These are phyloP conservation scores for Paracanthobrama guichenoti DNA, from an alignment of 2,113 vertebrate genomes.

Conservation along the genomic window DNA sequence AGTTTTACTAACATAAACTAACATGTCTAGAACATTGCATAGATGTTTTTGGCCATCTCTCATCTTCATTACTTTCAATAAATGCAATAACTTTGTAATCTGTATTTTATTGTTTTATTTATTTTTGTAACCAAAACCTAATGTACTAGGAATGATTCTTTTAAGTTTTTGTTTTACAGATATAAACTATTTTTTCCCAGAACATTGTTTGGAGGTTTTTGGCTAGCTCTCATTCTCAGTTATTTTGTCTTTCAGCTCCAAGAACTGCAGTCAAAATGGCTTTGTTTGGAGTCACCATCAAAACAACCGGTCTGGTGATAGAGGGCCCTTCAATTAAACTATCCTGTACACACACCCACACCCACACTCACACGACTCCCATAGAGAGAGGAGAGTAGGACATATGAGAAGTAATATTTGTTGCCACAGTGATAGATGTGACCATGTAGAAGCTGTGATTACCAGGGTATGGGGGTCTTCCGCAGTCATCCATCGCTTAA, in stretches of 20 bases:
- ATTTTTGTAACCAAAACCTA: not conserved
- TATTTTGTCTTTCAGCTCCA: slow-evolving; percentile 58
- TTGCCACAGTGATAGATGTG: slow-evolving; percentile 71
- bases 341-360: slow-evolving; percentile 45
- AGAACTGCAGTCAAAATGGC: slow-evolving; percentile 73
- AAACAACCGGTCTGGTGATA: slow-evolving; percentile 71
- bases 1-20: too few relatives aligned
- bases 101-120: too few relatives aligned
- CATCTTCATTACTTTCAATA: not conserved
- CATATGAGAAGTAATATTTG: slow-evolving; percentile 72
- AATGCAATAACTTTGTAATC: not conserved
- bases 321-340: slow-evolving; percentile 71
- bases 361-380: not conserved
- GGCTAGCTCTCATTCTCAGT: slow-evolving; percentile 25
- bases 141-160: not conserved
- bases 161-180: not conserved
- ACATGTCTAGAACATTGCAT: too few relatives aligned
- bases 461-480: slow-evolving; percentile 63
- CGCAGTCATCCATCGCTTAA: slow-evolving; percentile 70
- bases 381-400: slow-evolving; percentile 38
- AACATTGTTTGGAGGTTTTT: not conserved
- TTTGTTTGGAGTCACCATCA: slow-evolving; percentile 71
- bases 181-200: not conserved
- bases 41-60: not conserved
- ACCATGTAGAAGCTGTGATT: slow-evolving; percentile 66